These are phyloP conservation scores for Ormyrus nitidulus DNA, from an alignment of 2,888 invertebrate genomes.

Conservation along the genomic window DNA sequence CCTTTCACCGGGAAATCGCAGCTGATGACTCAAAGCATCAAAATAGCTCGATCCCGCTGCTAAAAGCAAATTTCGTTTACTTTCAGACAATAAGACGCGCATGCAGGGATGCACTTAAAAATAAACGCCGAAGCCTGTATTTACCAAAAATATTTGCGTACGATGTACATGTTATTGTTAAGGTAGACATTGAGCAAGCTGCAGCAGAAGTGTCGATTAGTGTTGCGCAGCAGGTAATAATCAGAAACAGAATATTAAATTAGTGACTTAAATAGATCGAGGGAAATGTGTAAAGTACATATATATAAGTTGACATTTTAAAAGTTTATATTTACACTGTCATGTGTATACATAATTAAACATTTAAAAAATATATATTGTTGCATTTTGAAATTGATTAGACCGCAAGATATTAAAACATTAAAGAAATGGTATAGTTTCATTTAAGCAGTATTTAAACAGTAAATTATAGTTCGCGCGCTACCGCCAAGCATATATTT, in stretches of 20 bases:
- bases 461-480: too few relatives aligned
- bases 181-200: constrained; percentile 26
- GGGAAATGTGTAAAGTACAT: too few relatives aligned
- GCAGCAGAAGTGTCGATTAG: constrained; percentile 6
- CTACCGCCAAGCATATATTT: constrained; percentile 16
- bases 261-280: background rate
- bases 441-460: too few relatives aligned
- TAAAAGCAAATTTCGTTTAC: background rate
- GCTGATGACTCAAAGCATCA: constrained; percentile 42
- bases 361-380: too few relatives aligned
- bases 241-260: background rate
- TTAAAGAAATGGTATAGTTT: too few relatives aligned
- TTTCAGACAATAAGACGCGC: background rate
- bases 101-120: constrained; percentile 5
- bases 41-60: constrained; percentile 31
- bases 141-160: constrained; percentile 37
- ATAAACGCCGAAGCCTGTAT: constrained; percentile 2
- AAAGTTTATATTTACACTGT: too few relatives aligned
- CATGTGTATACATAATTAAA: too few relatives aligned
- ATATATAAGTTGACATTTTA: too few relatives aligned
- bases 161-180: constrained; percentile 43
- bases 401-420: too few relatives aligned
- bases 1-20: constrained; percentile 47
- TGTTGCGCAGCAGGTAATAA: too few relatives aligned
- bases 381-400: too few relatives aligned